Conservation (phyloP, 1,140 invertebrate species). For the Philotrypesis tridentata region DNA sequence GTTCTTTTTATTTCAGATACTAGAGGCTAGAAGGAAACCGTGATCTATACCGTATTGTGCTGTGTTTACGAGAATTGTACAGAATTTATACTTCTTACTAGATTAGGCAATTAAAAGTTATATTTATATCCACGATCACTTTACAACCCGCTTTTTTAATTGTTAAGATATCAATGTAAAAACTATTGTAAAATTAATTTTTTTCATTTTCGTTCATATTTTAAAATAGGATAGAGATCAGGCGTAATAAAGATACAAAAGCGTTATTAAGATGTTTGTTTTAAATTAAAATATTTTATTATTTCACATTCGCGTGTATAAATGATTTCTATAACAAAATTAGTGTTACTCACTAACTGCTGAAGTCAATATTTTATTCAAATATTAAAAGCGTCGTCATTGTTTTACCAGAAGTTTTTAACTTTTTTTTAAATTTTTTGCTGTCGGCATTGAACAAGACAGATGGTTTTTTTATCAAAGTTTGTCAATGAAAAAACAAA, state of each 20-base stretch:
- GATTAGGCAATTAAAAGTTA: background rate
- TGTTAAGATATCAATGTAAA: conserved; percentile 29
- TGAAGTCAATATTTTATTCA: conserved; percentile 46
- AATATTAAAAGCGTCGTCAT: conserved; percentile 44
- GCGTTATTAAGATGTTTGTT: conserved; percentile 50
- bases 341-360: conserved; percentile 52
- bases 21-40: conserved; percentile 50
- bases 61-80: conserved; percentile 17
- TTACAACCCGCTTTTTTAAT: background rate
- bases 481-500: conserved; percentile 42
- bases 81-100: conserved; percentile 7
- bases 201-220: conserved; percentile 11
- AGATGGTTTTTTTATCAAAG: conserved; percentile 7
- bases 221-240: conserved; percentile 31
- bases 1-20: conserved; percentile 53
- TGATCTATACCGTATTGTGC: background rate
- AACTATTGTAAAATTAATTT: conserved; percentile 31
- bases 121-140: conserved; percentile 22
- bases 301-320: conserved; percentile 60
- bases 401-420: conserved; percentile 21
- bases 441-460: background rate
- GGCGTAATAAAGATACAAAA: conserved; percentile 16
- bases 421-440: conserved; percentile 23
- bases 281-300: conserved; percentile 68
- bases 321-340: conserved; percentile 58